phyloP scores from a whole-genome alignment of 2,888 invertebrate species.

The Luperina testacea region DNA sequence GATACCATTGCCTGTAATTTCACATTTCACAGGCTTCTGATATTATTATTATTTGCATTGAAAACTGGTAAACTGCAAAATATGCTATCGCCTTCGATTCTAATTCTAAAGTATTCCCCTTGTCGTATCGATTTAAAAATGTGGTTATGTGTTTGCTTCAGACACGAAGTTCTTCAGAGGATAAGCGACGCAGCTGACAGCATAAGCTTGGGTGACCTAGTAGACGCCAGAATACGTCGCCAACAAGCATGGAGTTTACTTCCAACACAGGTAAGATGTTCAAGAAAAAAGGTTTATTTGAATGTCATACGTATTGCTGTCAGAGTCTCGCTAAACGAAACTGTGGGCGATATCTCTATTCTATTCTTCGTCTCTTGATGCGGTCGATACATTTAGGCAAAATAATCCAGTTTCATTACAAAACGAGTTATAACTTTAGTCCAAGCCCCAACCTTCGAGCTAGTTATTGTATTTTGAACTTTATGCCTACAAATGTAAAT shows the following conservation, averaged over 20 bases:
- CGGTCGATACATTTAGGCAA: neutral
- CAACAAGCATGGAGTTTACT: slow-evolving; percentile 96
- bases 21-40: neutral
- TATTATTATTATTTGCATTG: neutral
- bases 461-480: neutral
- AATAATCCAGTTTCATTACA: neutral
- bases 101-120: neutral
- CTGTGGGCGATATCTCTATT: neutral
- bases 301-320: neutral
- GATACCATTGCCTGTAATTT: neutral
- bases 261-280: slow-evolving; percentile 90
- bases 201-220: slow-evolving; percentile 95
- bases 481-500: neutral
- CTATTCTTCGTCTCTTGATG: neutral
- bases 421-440: neutral
- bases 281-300: too few relatives aligned
- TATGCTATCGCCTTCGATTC: neutral
- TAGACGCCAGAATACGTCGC: slow-evolving; percentile 95
- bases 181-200: slow-evolving; percentile 96
- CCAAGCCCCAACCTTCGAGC: neutral
- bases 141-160: slow-evolving; percentile 64
- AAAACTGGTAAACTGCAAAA: neutral
- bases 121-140: neutral
- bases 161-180: slow-evolving; percentile 91
- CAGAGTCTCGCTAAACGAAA: neutral